Percentiles rank a stretch among this genome's conserved stretches.
Evolutionary conservation across 92 coral and sea anemone species (phyloP).

Genomic region (Parazoanthus darwini): DNA sequence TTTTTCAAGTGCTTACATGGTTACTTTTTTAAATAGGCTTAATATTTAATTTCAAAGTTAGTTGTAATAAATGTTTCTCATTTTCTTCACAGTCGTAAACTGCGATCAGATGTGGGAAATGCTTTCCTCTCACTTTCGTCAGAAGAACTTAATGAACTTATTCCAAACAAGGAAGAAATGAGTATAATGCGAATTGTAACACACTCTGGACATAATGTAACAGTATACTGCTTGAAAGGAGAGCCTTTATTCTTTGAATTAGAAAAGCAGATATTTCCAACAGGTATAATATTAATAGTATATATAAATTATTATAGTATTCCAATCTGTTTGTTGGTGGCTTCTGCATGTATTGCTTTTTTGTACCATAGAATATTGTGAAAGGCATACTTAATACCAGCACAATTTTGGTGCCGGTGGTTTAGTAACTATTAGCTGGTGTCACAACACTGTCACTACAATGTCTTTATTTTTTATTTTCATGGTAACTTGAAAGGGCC

Average conservation of each 20-base stretch:
- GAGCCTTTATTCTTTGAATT: constrained; percentile 92
- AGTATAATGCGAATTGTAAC: constrained; percentile 80
- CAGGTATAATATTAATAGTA: constrained; percentile 59
- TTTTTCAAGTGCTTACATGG: too few species aligned
- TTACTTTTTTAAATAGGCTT: too few species aligned
- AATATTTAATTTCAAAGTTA: not conserved
- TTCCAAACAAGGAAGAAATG: constrained; percentile 97
- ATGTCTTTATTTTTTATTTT: too few species aligned
- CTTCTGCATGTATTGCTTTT: not conserved
- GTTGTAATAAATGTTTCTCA: not conserved
- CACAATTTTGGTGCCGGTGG: too few species aligned
- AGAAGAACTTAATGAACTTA: constrained; percentile 60
- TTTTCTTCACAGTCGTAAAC: constrained; percentile 68
- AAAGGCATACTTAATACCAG: too few species aligned
- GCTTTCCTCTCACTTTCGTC: constrained; percentile 66
- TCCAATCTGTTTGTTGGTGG: not conserved
- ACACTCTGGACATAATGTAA: constrained; percentile 80
- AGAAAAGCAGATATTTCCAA: constrained; percentile 81
- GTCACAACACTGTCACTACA: too few species aligned
- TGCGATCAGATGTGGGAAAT: constrained; percentile 73
- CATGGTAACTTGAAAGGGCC: too few species aligned
- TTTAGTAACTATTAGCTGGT: too few species aligned
- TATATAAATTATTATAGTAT: too few species aligned
- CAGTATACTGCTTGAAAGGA: constrained; percentile 79
- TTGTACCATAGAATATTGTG: too few species aligned